Evolutionary conservation across 2,797 vertebrate genomes (phyloP).

Genomic region (Coilia nasus): DNA sequence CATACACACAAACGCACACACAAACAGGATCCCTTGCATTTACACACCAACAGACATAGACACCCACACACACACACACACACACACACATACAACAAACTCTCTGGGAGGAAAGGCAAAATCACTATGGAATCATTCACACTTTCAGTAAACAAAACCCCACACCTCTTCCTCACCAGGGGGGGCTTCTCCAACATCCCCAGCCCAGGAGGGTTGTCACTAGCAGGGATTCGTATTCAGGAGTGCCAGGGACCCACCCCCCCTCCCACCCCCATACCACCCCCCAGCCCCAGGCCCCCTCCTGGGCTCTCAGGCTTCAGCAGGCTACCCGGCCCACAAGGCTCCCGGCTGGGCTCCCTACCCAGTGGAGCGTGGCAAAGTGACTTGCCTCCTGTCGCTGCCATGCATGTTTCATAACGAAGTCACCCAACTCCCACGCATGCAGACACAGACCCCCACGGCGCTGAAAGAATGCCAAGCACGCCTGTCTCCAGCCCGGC

Average conservation of each 20-base stretch:
- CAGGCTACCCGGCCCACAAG: slow-evolving; percentile 42
- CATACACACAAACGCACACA: too few species aligned
- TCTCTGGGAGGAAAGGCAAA: background rate
- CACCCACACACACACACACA: too few species aligned
- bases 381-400: slow-evolving; percentile 64
- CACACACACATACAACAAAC: too few species aligned
- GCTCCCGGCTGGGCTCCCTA: slow-evolving; percentile 56
- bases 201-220: too few species aligned
- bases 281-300: background rate
- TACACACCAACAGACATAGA: too few species aligned
- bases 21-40: too few species aligned
- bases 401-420: slow-evolving; percentile 70
- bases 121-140: background rate
- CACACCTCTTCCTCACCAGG: background rate
- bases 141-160: background rate
- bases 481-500: slow-evolving; percentile 34
- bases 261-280: too few species aligned
- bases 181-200: background rate
- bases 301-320: background rate
- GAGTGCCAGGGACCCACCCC: too few species aligned
- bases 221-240: too few species aligned
- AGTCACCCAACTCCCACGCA: slow-evolving; percentile 68
- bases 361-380: slow-evolving; percentile 72
- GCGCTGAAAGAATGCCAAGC: slow-evolving; percentile 67
- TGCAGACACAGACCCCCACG: slow-evolving; percentile 65